Conservation (phyloP, 64 coral and sea anemone species). For the Dendronephthya gigantea region DNA sequence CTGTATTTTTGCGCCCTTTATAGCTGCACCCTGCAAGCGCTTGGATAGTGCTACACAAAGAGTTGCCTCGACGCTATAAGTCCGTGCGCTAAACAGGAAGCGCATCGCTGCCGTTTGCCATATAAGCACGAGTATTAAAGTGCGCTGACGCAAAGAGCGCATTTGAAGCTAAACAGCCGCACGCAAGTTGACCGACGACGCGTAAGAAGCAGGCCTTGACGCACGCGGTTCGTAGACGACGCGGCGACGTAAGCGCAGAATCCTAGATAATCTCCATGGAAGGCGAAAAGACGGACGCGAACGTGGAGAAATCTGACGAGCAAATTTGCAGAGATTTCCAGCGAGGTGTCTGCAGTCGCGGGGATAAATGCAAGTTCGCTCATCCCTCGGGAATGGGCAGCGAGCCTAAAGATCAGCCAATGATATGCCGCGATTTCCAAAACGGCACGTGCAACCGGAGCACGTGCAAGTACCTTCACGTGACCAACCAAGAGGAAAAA, state of each 20-base stretch:
- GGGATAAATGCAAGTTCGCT: conserved; percentile 81
- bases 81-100: neutral
- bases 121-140: neutral
- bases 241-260: neutral
- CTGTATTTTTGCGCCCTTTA: neutral
- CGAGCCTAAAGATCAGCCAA: conserved; percentile 66
- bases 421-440: conserved; percentile 97
- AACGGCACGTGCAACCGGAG: conserved; percentile 81
- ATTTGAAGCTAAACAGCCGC: neutral
- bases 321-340: conserved; percentile 89
- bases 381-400: conserved; percentile 79
- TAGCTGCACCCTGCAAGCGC: neutral
- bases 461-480: conserved; percentile 89
- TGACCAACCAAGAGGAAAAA: conserved; percentile 81
- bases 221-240: neutral
- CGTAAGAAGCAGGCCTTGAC: neutral
- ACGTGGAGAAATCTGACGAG: neutral
- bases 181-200: neutral
- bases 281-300: neutral
- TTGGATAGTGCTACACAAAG: neutral
- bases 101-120: neutral
- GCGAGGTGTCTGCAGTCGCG: conserved; percentile 82
- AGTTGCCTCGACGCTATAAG: neutral
- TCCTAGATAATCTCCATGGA: neutral
- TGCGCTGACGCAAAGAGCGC: neutral